These are phyloP conservation scores for Diaprepes abbreviatus DNA, from an alignment of 2,888 invertebrate species.

Conservation along the genomic window DNA sequence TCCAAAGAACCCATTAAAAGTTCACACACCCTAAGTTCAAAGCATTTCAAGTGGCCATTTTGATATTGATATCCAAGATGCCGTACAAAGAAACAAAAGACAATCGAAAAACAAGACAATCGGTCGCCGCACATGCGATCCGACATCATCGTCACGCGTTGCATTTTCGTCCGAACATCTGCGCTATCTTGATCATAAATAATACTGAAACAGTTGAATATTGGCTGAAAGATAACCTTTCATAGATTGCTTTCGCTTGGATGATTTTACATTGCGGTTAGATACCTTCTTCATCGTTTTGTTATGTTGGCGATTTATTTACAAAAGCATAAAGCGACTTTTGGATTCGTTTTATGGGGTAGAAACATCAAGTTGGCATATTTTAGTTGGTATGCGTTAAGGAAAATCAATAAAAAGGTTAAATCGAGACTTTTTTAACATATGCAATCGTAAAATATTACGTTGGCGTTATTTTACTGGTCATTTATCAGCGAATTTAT, in stretches of 20 bases:
- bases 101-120: constrained; percentile 40
- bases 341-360: constrained; percentile 8
- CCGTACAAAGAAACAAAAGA: constrained; percentile 43
- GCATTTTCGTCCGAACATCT: constrained; percentile 57
- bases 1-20: constrained; percentile 19
- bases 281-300: constrained; percentile 58
- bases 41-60: constrained; percentile 13
- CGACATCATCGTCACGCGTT: constrained; percentile 55
- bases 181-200: constrained; percentile 61
- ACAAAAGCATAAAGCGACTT: constrained; percentile 12
- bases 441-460: no score
- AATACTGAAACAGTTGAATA: constrained; percentile 60
- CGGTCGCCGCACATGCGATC: constrained; percentile 53
- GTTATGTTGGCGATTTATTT: constrained; percentile 36
- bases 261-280: constrained; percentile 57
- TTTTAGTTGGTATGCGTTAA: constrained; percentile 12
- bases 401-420: not conserved
- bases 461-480: no score
- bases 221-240: constrained; percentile 60
- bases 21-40: constrained; percentile 20
- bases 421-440: not conserved
- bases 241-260: constrained; percentile 60
- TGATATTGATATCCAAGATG: constrained; percentile 19
- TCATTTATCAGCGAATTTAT: not conserved
- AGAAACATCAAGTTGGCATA: constrained; percentile 28